Conservation (phyloP, 2,797 vertebrate species). For the Enteromius radiatus region DNA sequence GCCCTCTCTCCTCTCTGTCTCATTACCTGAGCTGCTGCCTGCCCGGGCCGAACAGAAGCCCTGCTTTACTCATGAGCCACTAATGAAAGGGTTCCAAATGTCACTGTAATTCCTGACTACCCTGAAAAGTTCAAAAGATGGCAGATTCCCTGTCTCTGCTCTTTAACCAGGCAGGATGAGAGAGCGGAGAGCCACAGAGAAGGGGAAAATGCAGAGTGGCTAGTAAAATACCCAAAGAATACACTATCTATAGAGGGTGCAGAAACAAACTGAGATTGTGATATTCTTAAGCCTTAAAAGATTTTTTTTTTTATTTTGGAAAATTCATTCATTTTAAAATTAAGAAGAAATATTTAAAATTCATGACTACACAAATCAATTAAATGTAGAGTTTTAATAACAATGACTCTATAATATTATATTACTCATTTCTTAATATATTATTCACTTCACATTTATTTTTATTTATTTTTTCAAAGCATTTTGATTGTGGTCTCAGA, state of each 20-base stretch:
- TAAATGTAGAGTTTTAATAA: background rate
- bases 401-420: background rate
- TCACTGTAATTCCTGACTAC: slow-evolving; percentile 64
- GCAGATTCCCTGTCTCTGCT: slow-evolving; percentile 54
- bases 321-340: background rate
- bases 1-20: slow-evolving; percentile 52
- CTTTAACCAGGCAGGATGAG: slow-evolving; percentile 50
- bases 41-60: slow-evolving; percentile 32
- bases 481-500: background rate
- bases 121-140: slow-evolving; percentile 66
- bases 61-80: slow-evolving; percentile 55
- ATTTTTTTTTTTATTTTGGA: background rate
- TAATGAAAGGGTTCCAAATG: slow-evolving; percentile 70
- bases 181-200: slow-evolving; percentile 36
- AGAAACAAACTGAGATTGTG: background rate
- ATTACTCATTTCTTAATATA: background rate
- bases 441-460: background rate
- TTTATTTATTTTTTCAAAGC: background rate
- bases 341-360: background rate
- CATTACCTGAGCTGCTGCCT: slow-evolving; percentile 49
- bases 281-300: background rate
- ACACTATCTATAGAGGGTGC: background rate
- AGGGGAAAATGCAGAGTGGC: slow-evolving; percentile 18
- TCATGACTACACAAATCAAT: background rate
- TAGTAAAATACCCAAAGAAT: background rate